A percentile compares a stretch with the other conserved stretches of the same genome.
These are phyloP conservation scores for Micrasema minimum DNA, from an alignment of 1,140 invertebrate species.

Conservation along the genomic window DNA sequence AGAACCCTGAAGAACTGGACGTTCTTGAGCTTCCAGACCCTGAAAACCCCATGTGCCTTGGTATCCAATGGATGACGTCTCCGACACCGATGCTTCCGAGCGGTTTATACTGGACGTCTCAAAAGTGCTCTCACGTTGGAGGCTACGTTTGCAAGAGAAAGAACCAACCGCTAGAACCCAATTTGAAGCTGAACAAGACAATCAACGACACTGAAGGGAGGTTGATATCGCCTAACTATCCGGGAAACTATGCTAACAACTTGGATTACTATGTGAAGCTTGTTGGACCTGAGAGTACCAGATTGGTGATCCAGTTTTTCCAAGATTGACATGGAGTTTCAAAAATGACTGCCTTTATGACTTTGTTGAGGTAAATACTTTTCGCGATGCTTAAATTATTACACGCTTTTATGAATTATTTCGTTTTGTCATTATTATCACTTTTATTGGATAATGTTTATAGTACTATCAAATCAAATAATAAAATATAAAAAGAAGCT, in stretches of 20 bases:
- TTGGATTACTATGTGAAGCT: constrained; percentile 74
- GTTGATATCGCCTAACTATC: constrained; percentile 73
- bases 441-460: no score
- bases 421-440: background rate
- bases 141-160: constrained; percentile 73
- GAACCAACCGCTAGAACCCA: constrained; percentile 56
- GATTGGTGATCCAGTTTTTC: constrained; percentile 75
- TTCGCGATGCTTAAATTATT: background rate
- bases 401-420: background rate
- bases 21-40: constrained; percentile 58
- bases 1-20: constrained; percentile 56
- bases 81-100: constrained; percentile 69
- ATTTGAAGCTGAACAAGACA: constrained; percentile 59
- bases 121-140: constrained; percentile 68
- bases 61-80: constrained; percentile 72
- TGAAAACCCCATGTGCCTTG: constrained; percentile 65
- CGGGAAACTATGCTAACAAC: constrained; percentile 74
- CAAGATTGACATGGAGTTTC: constrained; percentile 76
- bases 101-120: constrained; percentile 72
- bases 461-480: no score
- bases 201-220: constrained; percentile 61
- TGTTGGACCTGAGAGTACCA: constrained; percentile 68
- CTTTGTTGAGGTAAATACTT: constrained; percentile 68
- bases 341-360: constrained; percentile 83
- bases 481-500: no score